Evolutionary conservation across 2,113 vertebrate species (phyloP).

Genomic region (Engystomops pustulosus): DNA sequence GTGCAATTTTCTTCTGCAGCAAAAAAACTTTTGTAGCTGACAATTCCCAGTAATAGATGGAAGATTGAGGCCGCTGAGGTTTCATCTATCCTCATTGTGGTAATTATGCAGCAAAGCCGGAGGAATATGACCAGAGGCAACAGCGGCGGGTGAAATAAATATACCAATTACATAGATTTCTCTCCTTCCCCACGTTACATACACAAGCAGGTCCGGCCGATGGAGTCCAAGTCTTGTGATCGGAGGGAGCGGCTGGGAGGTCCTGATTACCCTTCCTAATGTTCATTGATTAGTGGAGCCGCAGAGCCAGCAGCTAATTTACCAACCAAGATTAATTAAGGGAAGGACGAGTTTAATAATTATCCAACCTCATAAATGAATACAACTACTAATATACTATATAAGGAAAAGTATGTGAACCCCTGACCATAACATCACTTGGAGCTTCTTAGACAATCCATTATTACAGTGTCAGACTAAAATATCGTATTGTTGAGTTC

Average conservation of each 20-base stretch:
- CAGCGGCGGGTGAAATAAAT: background rate
- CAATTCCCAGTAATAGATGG: conserved; percentile 43
- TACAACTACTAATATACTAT: background rate
- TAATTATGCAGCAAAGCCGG: conserved; percentile 17
- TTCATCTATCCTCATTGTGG: conserved; percentile 14
- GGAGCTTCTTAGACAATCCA: too few species aligned
- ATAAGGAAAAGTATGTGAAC: background rate
- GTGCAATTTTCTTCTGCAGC: background rate
- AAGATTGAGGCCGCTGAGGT: conserved; percentile 37
- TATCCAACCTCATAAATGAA: background rate
- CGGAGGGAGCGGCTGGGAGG: background rate
- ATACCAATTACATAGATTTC: conserved; percentile 17
- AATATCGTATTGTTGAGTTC: too few species aligned
- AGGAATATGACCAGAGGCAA: background rate
- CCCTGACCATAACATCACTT: background rate
- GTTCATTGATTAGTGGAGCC: conserved; percentile 38
- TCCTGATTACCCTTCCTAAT: conserved; percentile 15
- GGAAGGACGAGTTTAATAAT: background rate
- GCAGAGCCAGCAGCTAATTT: conserved; percentile 23
- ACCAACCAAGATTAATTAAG: conserved; percentile 25
- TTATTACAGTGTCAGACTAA: too few species aligned
- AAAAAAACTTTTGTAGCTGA: conserved; percentile 17
- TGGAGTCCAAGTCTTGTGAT: background rate
- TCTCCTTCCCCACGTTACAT: background rate
- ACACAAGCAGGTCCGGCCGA: background rate